Percentiles rank a stretch among this genome's conserved stretches.
Conservation (phyloP, 2,888 invertebrate genomes). For the Acleris emargana region DNA sequence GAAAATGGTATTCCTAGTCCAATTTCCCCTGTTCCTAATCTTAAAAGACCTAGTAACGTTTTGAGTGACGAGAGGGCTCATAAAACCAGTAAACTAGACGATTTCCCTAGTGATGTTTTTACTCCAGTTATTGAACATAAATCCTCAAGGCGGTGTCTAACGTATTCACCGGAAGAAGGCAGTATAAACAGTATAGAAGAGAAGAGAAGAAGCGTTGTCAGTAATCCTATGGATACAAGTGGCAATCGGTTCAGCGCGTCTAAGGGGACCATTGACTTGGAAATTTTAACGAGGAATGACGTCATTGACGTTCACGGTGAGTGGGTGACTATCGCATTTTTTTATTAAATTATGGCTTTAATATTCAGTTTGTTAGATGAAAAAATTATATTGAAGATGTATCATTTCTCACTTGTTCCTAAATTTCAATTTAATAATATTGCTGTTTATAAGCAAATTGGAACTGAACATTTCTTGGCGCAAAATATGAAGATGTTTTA, state of each 20-base stretch:
- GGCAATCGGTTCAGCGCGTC: constrained; percentile 64
- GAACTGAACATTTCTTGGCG: constrained; percentile 1
- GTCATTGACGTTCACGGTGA: constrained; percentile 88
- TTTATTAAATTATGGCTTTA: constrained; percentile 43
- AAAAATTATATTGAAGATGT: too few relatives aligned
- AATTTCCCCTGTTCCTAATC: constrained; percentile 71
- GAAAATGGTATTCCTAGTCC: constrained; percentile 82
- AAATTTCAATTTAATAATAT: too few relatives aligned
- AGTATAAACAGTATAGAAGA: constrained; percentile 80
- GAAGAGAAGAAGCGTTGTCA: constrained; percentile 80
- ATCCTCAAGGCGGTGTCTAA: constrained; percentile 82
- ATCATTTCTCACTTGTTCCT: too few relatives aligned
- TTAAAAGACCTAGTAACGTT: constrained; percentile 71
- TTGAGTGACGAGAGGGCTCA: constrained; percentile 74
- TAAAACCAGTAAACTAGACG: constrained; percentile 80
- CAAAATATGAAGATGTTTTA: constrained; percentile 10
- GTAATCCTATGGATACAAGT: constrained; percentile 70
- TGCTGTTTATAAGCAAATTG: too few relatives aligned
- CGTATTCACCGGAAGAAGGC: constrained; percentile 82
- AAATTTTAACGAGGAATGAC: constrained; percentile 82
- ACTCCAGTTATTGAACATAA: constrained; percentile 79
- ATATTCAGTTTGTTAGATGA: too few relatives aligned
- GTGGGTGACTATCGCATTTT: constrained; percentile 79
- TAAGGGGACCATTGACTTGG: constrained; percentile 86
- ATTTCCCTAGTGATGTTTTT: constrained; percentile 61